Percentiles rank a stretch among this genome's conserved stretches.
phyloP scores from a whole-genome alignment of 2,888 invertebrate species.

The Brachycybe producta region DNA sequence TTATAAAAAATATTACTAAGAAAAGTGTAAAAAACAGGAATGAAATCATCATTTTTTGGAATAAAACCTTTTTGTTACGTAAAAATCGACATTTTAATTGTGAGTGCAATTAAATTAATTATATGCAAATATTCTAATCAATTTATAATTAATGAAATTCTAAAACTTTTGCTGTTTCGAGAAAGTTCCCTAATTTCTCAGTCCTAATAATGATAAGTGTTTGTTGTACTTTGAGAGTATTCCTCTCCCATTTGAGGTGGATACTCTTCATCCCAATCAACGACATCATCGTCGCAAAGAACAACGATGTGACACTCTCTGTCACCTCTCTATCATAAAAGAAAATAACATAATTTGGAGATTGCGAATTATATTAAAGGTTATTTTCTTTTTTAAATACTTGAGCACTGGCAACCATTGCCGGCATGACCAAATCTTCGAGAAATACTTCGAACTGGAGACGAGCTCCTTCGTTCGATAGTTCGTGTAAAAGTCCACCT shows the following conservation, averaged over 20 bases:
- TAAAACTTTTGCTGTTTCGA: no score
- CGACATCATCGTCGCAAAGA: conserved; percentile 83
- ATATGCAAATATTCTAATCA: not conserved
- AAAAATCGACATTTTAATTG: not conserved
- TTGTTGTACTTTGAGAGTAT: conserved; percentile 91
- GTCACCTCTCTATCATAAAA: conserved; percentile 70
- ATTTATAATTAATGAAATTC: not conserved
- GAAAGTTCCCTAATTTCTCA: no score
- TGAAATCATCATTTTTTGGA: no score
- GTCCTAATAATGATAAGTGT: conserved; percentile 27
- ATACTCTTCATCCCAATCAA: conserved; percentile 98
- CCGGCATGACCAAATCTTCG: conserved; percentile 84
- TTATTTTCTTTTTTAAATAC: no score
- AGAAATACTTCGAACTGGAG: conserved; percentile 92
- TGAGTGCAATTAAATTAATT: no score
- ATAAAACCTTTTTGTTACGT: not conserved
- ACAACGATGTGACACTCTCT: conserved; percentile 96
- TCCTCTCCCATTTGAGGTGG: conserved; percentile 99
- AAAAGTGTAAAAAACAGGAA: no score
- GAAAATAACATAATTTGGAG: conserved; percentile 3
- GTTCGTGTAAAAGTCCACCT: conserved; percentile 89
- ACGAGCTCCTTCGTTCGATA: conserved; percentile 98
- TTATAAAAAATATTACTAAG: no score
- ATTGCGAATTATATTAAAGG: conserved; percentile 1
- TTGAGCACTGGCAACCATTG: conserved; percentile 67